These are phyloP conservation scores for Pterocles orientalis DNA, from an alignment of 2,113 vertebrate species.

Conservation along the genomic window DNA sequence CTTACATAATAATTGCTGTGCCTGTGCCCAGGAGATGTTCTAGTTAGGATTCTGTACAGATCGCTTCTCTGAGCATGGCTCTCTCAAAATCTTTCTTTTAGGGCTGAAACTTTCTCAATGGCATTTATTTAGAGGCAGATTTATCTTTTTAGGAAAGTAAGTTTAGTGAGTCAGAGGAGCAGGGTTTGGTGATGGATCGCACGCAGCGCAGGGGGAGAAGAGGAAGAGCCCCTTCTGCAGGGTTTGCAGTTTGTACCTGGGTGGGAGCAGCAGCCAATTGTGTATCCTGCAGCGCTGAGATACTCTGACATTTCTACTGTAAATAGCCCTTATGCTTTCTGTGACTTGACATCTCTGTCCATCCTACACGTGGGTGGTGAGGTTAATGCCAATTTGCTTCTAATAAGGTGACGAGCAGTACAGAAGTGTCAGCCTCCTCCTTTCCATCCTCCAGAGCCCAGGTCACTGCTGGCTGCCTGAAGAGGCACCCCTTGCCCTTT, in stretches of 20 bases:
- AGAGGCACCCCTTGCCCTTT: background rate
- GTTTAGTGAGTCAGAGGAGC: background rate
- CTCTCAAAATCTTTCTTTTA: background rate
- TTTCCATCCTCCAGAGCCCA: background rate
- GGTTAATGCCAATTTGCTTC: background rate
- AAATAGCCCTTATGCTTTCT: background rate
- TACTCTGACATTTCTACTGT: background rate
- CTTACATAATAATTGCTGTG: background rate
- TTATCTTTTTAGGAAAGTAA: background rate
- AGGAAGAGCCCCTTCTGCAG: background rate
- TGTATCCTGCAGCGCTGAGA: background rate
- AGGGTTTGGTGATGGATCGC: background rate
- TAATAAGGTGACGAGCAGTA: background rate
- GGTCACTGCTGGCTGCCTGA: background rate
- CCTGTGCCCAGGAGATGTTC: background rate
- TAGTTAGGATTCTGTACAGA: background rate
- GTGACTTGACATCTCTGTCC: background rate
- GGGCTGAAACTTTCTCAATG: background rate
- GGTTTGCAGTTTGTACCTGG: background rate
- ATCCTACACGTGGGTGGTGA: background rate
- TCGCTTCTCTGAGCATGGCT: background rate
- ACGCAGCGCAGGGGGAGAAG: accelerated
- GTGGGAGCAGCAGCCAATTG: background rate
- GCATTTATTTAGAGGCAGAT: background rate
- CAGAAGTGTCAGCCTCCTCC: background rate